Conservation (phyloP, 2,113 vertebrate species). For the Lontra canadensis region DNA sequence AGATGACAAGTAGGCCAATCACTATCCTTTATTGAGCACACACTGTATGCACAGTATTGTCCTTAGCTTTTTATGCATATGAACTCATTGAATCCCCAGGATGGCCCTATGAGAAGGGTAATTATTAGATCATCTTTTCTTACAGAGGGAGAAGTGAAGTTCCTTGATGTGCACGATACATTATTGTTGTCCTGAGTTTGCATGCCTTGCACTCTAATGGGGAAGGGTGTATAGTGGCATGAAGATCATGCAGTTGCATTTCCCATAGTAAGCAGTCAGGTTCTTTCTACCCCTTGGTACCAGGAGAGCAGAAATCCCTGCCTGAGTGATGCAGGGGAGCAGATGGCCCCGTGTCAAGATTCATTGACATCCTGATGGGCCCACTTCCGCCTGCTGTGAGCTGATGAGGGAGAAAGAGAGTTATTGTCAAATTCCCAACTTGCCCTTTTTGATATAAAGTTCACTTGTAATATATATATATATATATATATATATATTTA, state of each 20-base stretch:
- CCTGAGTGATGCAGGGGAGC: neutral
- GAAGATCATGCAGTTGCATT: neutral
- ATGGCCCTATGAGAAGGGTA: neutral
- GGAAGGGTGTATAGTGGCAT: neutral
- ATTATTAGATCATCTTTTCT: neutral
- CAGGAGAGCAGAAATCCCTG: neutral
- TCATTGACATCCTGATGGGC: constrained; percentile 32
- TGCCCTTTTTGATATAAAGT: constrained; percentile 84
- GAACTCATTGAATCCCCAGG: neutral
- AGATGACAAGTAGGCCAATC: neutral
- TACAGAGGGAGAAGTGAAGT: neutral
- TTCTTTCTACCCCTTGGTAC: fast-evolving
- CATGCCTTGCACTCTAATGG: neutral
- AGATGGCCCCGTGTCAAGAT: constrained; percentile 25
- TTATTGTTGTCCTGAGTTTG: neutral
- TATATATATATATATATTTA: neutral
- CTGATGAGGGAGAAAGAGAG: constrained; percentile 62
- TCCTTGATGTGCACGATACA: neutral
- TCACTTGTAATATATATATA: constrained; percentile 81
- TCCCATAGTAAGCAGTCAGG: neutral
- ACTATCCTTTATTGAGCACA: neutral
- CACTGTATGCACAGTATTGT: neutral
- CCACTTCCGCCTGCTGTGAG: constrained; percentile 6
- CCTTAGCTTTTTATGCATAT: neutral
- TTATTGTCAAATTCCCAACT: constrained; percentile 79